Base-by-base conservation (phyloP, 1,140 invertebrate species). In the Drosophila sulfurigaster region DNA sequence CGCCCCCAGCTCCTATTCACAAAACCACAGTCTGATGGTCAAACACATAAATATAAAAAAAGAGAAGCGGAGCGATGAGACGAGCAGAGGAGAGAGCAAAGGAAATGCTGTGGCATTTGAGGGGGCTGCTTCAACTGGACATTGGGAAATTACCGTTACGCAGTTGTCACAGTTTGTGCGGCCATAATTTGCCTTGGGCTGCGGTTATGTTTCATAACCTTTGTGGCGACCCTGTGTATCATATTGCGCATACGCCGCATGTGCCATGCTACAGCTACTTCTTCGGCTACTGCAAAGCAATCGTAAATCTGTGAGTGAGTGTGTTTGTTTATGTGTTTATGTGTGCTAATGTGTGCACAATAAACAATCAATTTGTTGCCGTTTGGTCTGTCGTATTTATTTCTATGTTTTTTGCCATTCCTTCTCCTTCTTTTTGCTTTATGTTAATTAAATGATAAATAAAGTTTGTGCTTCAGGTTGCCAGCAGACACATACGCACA, bases 371-470 rank as follows among this genome's bases (percentile, higher is more conserved):
- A 86, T 86, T 86, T 87, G 83, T 74, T 82, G 16, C 67, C 20
- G 20, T 25, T 25, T 46, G 68, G 64, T 45, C 49, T 56, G 64
- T 63, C 81, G 75, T 54, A 69, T 68, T 68, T 82, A 69, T 78
- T 68, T 78, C 35, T 48, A 43, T 64, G 48, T 69, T 43, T 63
- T 69, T 46, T 69, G 66, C 56, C 10, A 6, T 11, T 1, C 2
- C 6, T 48, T 46, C 10, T 62, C 54, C 16, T 73, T 11, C 32
- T 46, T 68, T 64, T 73, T 77, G 69, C 32, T 68, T 83, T 83
- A 87, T 88, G 82, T 56, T 87, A 87, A 87, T 87, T 87, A 87
- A 87, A 87, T 87, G 82, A 82, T 88, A 88, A 82, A 87, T 82
- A 88, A 71, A 78, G 64, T 54, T 46, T 41, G 28, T 30, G 60